phyloP scores from a whole-genome alignment of 2,113 vertebrate species.

The Mohoua ochrocephala region DNA sequence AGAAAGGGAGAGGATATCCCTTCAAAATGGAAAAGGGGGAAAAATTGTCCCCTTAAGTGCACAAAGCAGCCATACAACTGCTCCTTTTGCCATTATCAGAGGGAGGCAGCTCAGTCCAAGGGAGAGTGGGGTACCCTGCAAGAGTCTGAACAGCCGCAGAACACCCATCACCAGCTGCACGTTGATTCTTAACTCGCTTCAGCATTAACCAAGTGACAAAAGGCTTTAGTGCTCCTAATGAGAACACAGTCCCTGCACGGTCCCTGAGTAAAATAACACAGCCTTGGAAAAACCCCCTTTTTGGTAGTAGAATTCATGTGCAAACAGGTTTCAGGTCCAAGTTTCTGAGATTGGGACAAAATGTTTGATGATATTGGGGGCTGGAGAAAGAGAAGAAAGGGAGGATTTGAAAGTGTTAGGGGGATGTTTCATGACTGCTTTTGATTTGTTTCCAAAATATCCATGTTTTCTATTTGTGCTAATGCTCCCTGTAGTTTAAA shows the following conservation, averaged over 20 bases:
- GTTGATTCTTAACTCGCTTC: not conserved
- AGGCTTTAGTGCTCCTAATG: not conserved
- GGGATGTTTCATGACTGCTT: not conserved
- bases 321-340: not conserved
- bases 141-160: not conserved
- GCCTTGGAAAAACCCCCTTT: not conserved
- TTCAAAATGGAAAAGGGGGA: not conserved
- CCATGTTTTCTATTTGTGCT: not conserved
- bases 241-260: not conserved
- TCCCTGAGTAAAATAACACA: not conserved
- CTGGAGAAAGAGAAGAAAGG: not conserved
- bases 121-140: slow-evolving; percentile 14
- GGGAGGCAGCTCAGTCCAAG: not conserved
- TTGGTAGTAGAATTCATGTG: not conserved
- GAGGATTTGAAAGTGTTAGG: not conserved
- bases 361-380: not conserved
- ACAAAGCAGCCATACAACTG: not conserved
- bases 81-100: not conserved
- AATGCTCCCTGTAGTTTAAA: not conserved
- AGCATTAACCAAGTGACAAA: slow-evolving; percentile 1
- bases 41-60: not conserved
- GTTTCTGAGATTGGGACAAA: not conserved
- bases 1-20: not conserved
- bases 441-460: not conserved
- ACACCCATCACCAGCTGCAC: not conserved